Evolutionary conservation across 2,888 invertebrate genomes (phyloP).

Genomic region (Ashinkailepas kermadecensis): DNA sequence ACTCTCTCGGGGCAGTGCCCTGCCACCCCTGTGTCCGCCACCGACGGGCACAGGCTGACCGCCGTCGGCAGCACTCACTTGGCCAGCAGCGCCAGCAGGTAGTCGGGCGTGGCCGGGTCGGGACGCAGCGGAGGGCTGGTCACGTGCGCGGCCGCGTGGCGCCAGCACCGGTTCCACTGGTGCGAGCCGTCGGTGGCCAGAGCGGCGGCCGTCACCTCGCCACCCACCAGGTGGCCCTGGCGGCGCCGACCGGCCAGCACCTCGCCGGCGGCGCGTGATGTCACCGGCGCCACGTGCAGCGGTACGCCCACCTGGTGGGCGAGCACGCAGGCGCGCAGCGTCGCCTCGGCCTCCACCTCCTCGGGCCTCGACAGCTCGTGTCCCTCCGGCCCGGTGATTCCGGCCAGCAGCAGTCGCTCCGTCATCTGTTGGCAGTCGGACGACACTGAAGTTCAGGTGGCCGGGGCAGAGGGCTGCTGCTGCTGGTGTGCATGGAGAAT

Average conservation of each 20-base stretch:
- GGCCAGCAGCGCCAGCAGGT: slow-evolving; percentile 53
- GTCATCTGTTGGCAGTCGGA: slow-evolving; percentile 51
- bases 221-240: slow-evolving; percentile 64
- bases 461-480: no score
- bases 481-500: no score
- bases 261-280: slow-evolving; percentile 84
- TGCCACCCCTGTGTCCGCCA: not conserved
- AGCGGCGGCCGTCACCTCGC: slow-evolving; percentile 83
- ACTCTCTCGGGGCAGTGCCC: no score
- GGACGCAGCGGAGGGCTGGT: slow-evolving; percentile 91
- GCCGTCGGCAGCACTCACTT: slow-evolving; percentile 28
- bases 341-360: slow-evolving; percentile 94
- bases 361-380: slow-evolving; percentile 89
- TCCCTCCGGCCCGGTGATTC: slow-evolving; percentile 89
- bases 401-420: slow-evolving; percentile 70
- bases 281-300: slow-evolving; percentile 87
- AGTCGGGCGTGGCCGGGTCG: slow-evolving; percentile 75
- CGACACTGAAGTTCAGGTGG: no score
- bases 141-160: slow-evolving; percentile 88
- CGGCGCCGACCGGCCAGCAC: slow-evolving; percentile 59
- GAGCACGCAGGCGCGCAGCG: slow-evolving; percentile 84
- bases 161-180: slow-evolving; percentile 76
- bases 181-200: slow-evolving; percentile 67
- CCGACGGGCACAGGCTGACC: not conserved
- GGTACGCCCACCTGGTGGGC: slow-evolving; percentile 89